These are phyloP conservation scores for Scaptomyza montana DNA, from an alignment of 1,140 invertebrate genomes.

Conservation along the genomic window DNA sequence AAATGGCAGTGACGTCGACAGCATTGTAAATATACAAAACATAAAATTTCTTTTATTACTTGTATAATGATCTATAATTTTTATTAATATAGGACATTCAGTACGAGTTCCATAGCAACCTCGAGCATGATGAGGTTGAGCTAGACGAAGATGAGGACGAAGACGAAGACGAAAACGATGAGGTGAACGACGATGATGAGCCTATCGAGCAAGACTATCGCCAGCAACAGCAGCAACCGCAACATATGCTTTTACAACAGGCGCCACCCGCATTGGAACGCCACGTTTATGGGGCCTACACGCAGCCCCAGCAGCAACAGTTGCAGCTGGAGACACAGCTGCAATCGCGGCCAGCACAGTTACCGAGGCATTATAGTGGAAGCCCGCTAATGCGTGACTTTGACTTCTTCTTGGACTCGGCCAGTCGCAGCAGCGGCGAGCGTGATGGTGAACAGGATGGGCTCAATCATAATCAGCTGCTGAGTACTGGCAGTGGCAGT, in stretches of 20 bases:
- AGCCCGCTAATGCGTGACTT: slow-evolving; percentile 81
- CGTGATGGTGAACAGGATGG: slow-evolving; percentile 73
- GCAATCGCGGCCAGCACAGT: slow-evolving; percentile 29
- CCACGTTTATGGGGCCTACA: slow-evolving; percentile 49
- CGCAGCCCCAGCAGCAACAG: slow-evolving; percentile 43
- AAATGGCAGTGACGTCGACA: slow-evolving; percentile 81
- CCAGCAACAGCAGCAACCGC: slow-evolving; percentile 59
- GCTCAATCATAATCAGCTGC: slow-evolving; percentile 76
- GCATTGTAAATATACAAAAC: slow-evolving; percentile 68
- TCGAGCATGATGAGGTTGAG: slow-evolving; percentile 76
- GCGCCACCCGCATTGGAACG: slow-evolving; percentile 30
- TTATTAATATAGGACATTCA: slow-evolving; percentile 68
- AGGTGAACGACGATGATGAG: slow-evolving; percentile 69
- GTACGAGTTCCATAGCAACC: slow-evolving; percentile 81
- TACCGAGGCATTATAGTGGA: slow-evolving; percentile 70
- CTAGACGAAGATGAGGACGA: slow-evolving; percentile 71
- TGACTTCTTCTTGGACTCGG: slow-evolving; percentile 82
- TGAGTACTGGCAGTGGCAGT: slow-evolving; percentile 61
- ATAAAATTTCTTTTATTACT: background rate
- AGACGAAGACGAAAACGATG: slow-evolving; percentile 63
- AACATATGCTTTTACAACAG: slow-evolving; percentile 38
- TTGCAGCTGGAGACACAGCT: slow-evolving; percentile 18
- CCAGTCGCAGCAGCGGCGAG: slow-evolving; percentile 80
- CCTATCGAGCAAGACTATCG: slow-evolving; percentile 56
- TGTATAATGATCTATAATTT: background rate